A percentile compares a stretch with the other conserved stretches of the same genome.
Conservation (phyloP, 2,888 invertebrate genomes). For the Ellobium chinense region DNA sequence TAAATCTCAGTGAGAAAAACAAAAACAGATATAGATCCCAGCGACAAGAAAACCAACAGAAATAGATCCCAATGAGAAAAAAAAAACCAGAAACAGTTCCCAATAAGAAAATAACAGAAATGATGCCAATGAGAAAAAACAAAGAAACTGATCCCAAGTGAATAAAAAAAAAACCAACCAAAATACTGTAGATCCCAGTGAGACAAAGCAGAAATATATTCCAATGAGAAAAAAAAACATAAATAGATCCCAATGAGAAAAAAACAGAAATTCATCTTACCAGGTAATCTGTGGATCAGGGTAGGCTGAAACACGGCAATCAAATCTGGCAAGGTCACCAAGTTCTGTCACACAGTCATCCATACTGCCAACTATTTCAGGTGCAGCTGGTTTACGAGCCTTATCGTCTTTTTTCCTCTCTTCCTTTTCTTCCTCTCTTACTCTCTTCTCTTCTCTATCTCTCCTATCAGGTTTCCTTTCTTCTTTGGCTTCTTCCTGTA, state of each 20-base stretch:
- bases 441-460: background rate
- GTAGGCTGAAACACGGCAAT: conserved; percentile 74
- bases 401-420: background rate
- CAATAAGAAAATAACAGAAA: background rate
- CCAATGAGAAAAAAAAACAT: no score
- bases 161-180: background rate
- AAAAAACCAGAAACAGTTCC: no score
- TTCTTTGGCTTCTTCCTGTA: background rate
- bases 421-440: conserved; percentile 19
- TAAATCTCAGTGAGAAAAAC: background rate
- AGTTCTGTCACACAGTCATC: conserved; percentile 69
- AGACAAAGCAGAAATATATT: no score
- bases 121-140: background rate
- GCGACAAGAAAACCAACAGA: background rate
- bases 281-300: conserved; percentile 77
- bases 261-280: conserved; percentile 54
- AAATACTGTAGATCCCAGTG: no score
- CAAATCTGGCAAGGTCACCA: conserved; percentile 72
- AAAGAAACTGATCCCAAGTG: background rate
- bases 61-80: no score
- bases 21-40: background rate
- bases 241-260: no score
- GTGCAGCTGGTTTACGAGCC: conserved; percentile 44
- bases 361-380: conserved; percentile 68
- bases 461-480: background rate